Evolutionary conservation across 30 jellyfish, hydroid and myxozoan genomes (phyloP).

Genomic region (Aurelia sp.): DNA sequence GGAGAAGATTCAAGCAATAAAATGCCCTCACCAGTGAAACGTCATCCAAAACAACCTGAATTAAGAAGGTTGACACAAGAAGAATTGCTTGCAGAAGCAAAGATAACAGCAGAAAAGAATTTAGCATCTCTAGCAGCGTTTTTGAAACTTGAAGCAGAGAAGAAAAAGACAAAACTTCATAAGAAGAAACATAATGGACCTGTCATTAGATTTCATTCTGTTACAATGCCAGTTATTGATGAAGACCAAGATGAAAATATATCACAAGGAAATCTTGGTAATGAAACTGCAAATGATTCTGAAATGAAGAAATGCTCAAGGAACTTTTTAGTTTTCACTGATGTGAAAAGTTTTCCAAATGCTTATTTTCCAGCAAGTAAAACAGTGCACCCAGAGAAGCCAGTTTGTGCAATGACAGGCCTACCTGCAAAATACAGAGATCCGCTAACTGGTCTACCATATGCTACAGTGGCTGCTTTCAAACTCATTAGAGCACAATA

Average conservation of each 20-base stretch:
- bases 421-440: conserved; percentile 90
- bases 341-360: conserved; percentile 83
- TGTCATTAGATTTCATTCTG: conserved; percentile 82
- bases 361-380: conserved; percentile 72
- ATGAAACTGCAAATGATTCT: not conserved
- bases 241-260: conserved; percentile 10
- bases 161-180: conserved; percentile 86
- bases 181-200: conserved; percentile 90
- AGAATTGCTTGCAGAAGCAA: conserved; percentile 97
- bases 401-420: conserved; percentile 85
- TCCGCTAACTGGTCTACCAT: conserved; percentile 89
- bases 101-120: conserved; percentile 86
- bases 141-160: conserved; percentile 96
- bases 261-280: conserved; percentile 8
- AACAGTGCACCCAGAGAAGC: conserved; percentile 56
- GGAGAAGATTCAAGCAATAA: conserved; percentile 55
- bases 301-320: conserved; percentile 73
- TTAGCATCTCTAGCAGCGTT: conserved; percentile 96
- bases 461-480: conserved; percentile 86
- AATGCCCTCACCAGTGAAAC: conserved; percentile 18
- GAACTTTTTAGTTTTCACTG: conserved; percentile 87
- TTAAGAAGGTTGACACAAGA: conserved; percentile 92
- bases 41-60: conserved; percentile 84
- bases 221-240: conserved; percentile 87
- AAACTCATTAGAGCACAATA: conserved; percentile 79